phyloP scores from a whole-genome alignment of 2,797 vertebrate species.

The Hemitrygon akajei region DNA sequence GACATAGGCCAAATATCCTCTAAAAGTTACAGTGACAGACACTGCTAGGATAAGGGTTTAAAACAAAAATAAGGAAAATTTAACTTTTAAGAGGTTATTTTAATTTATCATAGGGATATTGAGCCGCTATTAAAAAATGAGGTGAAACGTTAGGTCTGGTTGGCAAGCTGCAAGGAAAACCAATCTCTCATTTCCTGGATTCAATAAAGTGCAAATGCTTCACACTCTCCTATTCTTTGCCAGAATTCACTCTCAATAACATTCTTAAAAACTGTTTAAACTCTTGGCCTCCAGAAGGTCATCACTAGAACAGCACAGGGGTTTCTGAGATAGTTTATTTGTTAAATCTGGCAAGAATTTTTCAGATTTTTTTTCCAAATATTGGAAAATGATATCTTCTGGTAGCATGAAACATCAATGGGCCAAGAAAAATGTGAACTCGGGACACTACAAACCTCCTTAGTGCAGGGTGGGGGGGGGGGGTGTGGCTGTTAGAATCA shows the following conservation, averaged over 20 bases:
- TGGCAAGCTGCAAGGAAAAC: slow-evolving; percentile 6
- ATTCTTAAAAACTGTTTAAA: neutral
- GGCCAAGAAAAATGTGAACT: neutral
- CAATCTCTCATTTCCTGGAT: neutral
- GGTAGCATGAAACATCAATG: neutral
- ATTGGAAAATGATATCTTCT: neutral
- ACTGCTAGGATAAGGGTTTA: neutral
- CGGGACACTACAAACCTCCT: neutral
- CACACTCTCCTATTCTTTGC: neutral
- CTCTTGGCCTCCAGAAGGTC: neutral
- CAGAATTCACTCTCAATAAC: neutral
- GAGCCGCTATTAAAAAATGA: neutral
- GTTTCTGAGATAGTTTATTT: neutral
- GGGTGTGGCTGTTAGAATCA: no score
- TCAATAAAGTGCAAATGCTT: neutral
- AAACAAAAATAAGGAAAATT: no score
- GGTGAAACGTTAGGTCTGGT: neutral
- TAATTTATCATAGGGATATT: no score
- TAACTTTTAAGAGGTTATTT: no score
- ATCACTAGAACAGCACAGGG: neutral
- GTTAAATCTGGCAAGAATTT: neutral
- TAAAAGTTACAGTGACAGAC: neutral
- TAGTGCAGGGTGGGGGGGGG: no score
- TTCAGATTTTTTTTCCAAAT: neutral
- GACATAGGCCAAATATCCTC: neutral